A percentile compares a stretch with the other conserved stretches of the same genome.
Evolutionary conservation across 2,888 invertebrate genomes (phyloP).

Genomic region (Drosophila suboccidentalis): DNA sequence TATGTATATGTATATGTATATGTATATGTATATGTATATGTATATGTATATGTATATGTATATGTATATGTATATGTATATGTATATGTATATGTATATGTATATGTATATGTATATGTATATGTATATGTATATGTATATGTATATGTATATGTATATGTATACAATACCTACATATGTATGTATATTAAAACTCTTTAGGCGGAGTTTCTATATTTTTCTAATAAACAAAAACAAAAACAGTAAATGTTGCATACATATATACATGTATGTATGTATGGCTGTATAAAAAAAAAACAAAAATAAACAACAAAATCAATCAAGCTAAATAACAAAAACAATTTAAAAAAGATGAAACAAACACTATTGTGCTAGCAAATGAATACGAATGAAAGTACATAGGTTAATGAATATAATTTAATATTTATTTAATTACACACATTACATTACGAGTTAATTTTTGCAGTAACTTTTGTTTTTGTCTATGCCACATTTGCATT

Average conservation of each 20-base stretch:
- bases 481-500: conserved; percentile 56
- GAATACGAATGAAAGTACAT: conserved; percentile 31
- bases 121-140: conserved; percentile 41
- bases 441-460: conserved; percentile 23
- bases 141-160: conserved; percentile 43
- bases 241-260: not conserved
- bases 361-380: conserved; percentile 44
- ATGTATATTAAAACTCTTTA: conserved; percentile 32
- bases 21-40: conserved; percentile 40
- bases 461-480: conserved; percentile 48
- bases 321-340: conserved; percentile 1
- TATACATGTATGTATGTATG: too few relatives aligned
- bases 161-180: conserved; percentile 22
- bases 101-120: conserved; percentile 29
- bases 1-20: conserved; percentile 44
- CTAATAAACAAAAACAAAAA: conserved; percentile 14
- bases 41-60: conserved; percentile 45
- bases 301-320: conserved; percentile 6
- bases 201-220: conserved; percentile 48
- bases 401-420: conserved; percentile 49
- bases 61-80: conserved; percentile 37
- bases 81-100: conserved; percentile 46
- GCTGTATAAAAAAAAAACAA: too few relatives aligned
- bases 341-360: not conserved
- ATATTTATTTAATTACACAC: conserved; percentile 51